phyloP scores from a whole-genome alignment of 1,140 invertebrate genomes.

The Eumaeus atala region DNA sequence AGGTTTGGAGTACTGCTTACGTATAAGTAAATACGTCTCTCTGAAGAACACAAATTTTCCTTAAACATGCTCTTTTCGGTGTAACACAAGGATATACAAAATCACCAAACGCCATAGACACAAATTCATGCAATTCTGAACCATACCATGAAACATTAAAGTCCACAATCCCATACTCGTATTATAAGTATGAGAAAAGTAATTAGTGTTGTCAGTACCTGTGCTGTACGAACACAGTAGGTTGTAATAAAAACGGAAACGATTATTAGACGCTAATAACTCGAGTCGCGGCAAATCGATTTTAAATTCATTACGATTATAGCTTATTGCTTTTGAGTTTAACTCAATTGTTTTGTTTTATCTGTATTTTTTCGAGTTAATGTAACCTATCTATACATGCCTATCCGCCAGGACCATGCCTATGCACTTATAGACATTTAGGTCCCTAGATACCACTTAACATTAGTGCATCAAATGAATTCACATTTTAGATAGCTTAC shows the following conservation, averaged over 20 bases:
- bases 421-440: too few species aligned
- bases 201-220: conserved; percentile 25
- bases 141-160: neutral
- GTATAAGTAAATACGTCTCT: too few species aligned
- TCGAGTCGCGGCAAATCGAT: conserved; percentile 29
- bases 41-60: too few species aligned
- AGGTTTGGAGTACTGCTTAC: too few species aligned
- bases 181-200: conserved; percentile 21
- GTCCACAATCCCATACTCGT: neutral
- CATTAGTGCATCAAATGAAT: too few species aligned
- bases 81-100: conserved; percentile 9
- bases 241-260: conserved; percentile 25
- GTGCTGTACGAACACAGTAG: conserved; percentile 26
- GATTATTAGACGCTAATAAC: conserved; percentile 22
- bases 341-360: neutral
- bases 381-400: too few species aligned
- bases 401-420: too few species aligned
- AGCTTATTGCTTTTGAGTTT: conserved; percentile 10
- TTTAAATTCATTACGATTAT: conserved; percentile 26
- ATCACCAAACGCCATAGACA: neutral
- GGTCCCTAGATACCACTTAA: too few species aligned
- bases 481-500: too few species aligned
- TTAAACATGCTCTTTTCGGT: conserved; percentile 3
- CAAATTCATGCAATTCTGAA: neutral
- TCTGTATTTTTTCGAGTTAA: neutral